Evolutionary conservation across 2,888 invertebrate genomes (phyloP), one percentile per base, ranked within the genome.

Genomic region (Nemapogon koenigi): DNA sequence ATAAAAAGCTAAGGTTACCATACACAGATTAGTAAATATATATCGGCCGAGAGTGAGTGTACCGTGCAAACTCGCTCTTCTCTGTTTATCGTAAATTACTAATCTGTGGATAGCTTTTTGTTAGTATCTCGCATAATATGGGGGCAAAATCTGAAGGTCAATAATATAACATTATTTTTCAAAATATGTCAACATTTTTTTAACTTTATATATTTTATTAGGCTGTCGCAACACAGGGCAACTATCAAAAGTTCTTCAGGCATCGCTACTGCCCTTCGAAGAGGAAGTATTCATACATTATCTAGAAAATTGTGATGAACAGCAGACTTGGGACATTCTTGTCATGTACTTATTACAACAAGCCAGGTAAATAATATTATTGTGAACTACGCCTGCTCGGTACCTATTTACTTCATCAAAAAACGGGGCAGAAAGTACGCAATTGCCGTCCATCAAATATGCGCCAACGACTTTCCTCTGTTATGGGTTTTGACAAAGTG

Each of bases 341-440:
- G 80, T 90, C 31, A 81, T 89, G 61, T 89, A 89, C 55, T 87
- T 86, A 49, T 66, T 91, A 35, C 82, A 86, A 48, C 79, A 84
- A 51, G 59, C 68, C 8, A 62, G 85, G 79, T 68, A 45, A 53
- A 41, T 37, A 3, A 22, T 7, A 7, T 7, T n/a, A n/a, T n/a
- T n/a, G n/a, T n/a, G n/a, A n/a, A n/a, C n/a, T n/a, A n/a, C n/a
- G n/a, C n/a, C n/a, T n/a, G n/a, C n/a, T n/a, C n/a, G n/a, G n/a
- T n/a, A n/a, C n/a, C n/a, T n/a, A n/a, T n/a, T n/a, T n/a, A n/a
- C n/a, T n/a, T n/a, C n/a, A n/a, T n/a, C n/a, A n/a, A n/a, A n/a
- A n/a, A n/a, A n/a, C n/a, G n/a, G n/a, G n/a, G n/a, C n/a, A n/a
- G n/a, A n/a, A n/a, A n/a, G n/a, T n/a, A n/a, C n/a, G n/a, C n/a